Conservation (phyloP, 2,113 vertebrate genomes). For the Elaphurus davidianus region DNA sequence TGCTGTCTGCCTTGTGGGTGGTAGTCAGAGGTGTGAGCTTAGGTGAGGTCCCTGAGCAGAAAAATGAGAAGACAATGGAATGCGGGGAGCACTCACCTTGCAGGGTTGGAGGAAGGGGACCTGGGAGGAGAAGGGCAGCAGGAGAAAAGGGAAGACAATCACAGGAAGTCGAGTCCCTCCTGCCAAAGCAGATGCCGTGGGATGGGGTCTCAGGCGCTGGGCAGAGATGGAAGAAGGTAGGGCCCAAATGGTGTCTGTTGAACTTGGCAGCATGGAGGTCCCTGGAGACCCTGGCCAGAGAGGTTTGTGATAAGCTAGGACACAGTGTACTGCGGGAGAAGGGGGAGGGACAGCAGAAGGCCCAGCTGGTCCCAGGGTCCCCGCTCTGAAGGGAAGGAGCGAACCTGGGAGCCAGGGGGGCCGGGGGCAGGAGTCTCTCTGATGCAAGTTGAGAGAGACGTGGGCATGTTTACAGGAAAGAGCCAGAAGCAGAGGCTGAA, state of each 20-base stretch:
- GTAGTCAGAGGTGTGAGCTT: neutral
- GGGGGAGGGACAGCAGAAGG: neutral
- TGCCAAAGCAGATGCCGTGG: neutral
- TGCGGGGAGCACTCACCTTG: neutral
- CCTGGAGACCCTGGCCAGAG: neutral
- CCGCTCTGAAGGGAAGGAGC: neutral
- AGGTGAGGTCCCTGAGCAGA: neutral
- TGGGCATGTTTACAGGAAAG: neutral
- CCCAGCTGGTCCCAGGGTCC: neutral
- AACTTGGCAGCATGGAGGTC: neutral
- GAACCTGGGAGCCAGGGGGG: neutral
- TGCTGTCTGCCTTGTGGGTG: neutral
- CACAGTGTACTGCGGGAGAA: rapidly evolving
- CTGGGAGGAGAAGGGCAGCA: neutral
- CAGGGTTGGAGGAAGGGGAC: too few relatives aligned
- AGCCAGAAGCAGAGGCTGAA: neutral
- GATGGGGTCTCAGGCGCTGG: neutral
- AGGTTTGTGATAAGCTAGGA: neutral
- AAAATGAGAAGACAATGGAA: neutral
- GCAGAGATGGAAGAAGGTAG: neutral
- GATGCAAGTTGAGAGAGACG: neutral
- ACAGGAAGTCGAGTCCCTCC: neutral
- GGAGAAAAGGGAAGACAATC: neutral
- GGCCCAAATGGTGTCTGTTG: neutral
- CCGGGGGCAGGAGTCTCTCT: neutral